Base-by-base conservation (phyloP, 2,888 invertebrate species). In the Acronicta alni region DNA sequence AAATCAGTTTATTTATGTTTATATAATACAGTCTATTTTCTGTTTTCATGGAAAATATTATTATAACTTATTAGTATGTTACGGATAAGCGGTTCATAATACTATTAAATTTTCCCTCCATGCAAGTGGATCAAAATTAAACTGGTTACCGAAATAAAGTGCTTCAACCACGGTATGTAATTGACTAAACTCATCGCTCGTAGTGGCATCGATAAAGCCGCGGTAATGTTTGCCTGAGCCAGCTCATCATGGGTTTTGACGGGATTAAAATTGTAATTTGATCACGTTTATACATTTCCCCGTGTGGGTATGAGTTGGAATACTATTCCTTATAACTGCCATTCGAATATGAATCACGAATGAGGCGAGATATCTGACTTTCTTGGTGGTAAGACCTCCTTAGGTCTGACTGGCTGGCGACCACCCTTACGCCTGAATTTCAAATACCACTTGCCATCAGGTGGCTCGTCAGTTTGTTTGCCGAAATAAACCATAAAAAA, bases 61-160 rank as follows among this genome's bases (percentile, higher is more conserved):
- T 20, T 15, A 46, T 15, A 16, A 16, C 15, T 16, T n/a, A n/a
- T 23, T 16, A 35, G 8, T 16, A 9, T 35, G 37, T 20, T 23
- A 37, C 14, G 16, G 16, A 6, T 42, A 9, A 42, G 14, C 8
- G 17, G 15, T 9, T 6, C 8, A 16, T 55, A 65, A 69, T 37
- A 18, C 10, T 14, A 52, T 48, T 52, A 53, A 49, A 48, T 64
- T 42, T 55, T 14, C 23, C 32, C 49, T 45, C 38, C 35, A 45
- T 16, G 32, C 26, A 32, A 45, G 58, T 46, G 38, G 20, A 53
- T 39, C 23, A 35, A 35, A 38, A 69, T 59, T 65, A 55, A 46
- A 44, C 45, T 68, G 15, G 52, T 70, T 70, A 68, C 55, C 43
- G 38, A 52, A 43, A 55, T 65, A 65, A 30, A 70, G 51, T 65